Conservation (phyloP, 2,113 vertebrate species). For the Perca fluviatilis region DNA sequence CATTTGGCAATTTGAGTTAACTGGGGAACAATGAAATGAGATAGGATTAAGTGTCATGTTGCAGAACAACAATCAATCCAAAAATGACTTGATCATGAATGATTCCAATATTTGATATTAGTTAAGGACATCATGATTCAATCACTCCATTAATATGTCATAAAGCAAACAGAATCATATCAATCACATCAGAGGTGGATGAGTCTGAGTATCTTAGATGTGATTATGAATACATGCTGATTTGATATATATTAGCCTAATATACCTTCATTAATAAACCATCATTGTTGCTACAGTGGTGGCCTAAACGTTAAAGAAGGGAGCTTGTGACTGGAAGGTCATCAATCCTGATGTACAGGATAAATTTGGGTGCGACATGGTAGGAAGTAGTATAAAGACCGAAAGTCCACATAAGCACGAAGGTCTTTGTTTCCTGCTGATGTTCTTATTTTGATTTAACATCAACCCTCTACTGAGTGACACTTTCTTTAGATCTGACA, state of each 20-base stretch:
- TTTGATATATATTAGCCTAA: neutral
- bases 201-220: neutral
- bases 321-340: no score
- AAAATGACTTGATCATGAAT: neutral
- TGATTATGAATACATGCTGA: conserved; percentile 15
- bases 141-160: conserved; percentile 14
- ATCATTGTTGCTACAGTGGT: neutral
- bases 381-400: no score
- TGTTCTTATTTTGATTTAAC: neutral
- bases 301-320: no score
- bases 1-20: neutral
- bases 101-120: conserved; percentile 18
- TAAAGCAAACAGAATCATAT: neutral
- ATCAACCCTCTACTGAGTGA: neutral
- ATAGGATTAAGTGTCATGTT: neutral
- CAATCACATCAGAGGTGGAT: neutral
- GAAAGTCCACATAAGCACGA: no score
- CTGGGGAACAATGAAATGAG: neutral
- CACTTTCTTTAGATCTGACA: neutral
- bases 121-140: conserved; percentile 11
- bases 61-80: neutral
- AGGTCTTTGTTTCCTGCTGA: neutral
- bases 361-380: no score
- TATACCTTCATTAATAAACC: neutral
- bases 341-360: no score